Evolutionary conservation across 2,113 vertebrate genomes (phyloP).

Genomic region (Proterorhinus semilunaris): DNA sequence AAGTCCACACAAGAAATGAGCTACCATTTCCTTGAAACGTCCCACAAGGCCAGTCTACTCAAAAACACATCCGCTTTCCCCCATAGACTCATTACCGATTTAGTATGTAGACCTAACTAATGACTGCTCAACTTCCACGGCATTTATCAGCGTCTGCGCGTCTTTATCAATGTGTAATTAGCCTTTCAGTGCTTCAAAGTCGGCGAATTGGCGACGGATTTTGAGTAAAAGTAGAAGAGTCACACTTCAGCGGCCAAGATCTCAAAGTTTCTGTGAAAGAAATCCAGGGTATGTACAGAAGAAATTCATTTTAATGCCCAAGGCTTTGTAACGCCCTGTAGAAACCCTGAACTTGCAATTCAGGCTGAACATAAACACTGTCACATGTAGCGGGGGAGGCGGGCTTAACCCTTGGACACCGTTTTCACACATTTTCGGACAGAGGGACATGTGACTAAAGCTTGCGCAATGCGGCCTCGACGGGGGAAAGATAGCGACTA

Average conservation of each 20-base stretch:
- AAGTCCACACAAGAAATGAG: constrained; percentile 18
- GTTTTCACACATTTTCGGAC: constrained; percentile 22
- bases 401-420: constrained; percentile 54
- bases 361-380: constrained; percentile 30
- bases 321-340: too few species aligned
- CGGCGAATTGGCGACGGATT: background rate
- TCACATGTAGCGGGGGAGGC: constrained; percentile 28
- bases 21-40: constrained; percentile 28
- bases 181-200: constrained; percentile 2
- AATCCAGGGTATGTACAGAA: too few species aligned
- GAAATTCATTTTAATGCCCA: too few species aligned
- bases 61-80: constrained; percentile 34
- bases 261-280: background rate
- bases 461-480: constrained; percentile 10
- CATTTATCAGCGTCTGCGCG: constrained; percentile 9
- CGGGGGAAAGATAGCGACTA: constrained; percentile 6
- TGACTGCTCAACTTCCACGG: constrained; percentile 19
- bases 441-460: constrained; percentile 55
- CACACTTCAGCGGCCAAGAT: background rate
- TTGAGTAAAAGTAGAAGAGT: background rate
- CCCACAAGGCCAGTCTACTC: constrained; percentile 25
- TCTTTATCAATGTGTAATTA: background rate
- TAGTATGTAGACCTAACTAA: constrained; percentile 23
- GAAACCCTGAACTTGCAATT: constrained; percentile 3
- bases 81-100: constrained; percentile 41